Evolutionary conservation across 64 coral and sea anemone species (phyloP), one percentile per base, ranked within the genome.

Genomic region (Montipora capricornis): DNA sequence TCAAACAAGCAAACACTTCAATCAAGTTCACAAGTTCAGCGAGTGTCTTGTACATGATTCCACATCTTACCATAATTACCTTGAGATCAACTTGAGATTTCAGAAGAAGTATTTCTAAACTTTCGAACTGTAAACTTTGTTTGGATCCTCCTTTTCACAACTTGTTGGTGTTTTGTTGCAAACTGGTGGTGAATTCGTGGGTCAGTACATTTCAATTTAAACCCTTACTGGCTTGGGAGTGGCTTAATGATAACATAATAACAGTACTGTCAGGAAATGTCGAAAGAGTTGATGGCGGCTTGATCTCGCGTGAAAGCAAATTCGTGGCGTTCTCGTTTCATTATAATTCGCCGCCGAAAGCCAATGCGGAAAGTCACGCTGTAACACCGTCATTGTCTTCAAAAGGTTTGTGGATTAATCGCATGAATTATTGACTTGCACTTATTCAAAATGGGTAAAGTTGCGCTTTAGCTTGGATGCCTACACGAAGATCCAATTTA

Each of bases 201-300:
- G 61, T 73, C 47, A 71, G 44, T 49, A 17, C 80, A 20, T 29
- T 11, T 82, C 50, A 86, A 69, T 73, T 86, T 86, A 71, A 86
- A 86, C 37, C 16, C 5, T 70, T 49, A 86, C 82, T 71, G 16
- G 17, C 47, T 71, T 37, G 82, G 82, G 82, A 86, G 82, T 48
- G 82, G 82, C 82, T 46, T 71, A 86, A 73, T 86, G 82, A 86
- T 86, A 86, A 86, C 82, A 86, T 86, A 86, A 86, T 86, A 86
- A 86, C 61, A 66, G 47, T 20, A 45, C 82, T 86, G 82, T 86
- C 82, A 86, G 82, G 66, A 86, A 86, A 86, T 86, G 82, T 86
- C 82, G 82, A 71, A 44, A 7, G 49, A 73, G 12, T 22, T 86
- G 82, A 86, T 12, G 66, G 82, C 82, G 82, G 82, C 82, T 71